Evolutionary conservation across 2,113 vertebrate species (phyloP).

Genomic region (Cercocebus atys): DNA sequence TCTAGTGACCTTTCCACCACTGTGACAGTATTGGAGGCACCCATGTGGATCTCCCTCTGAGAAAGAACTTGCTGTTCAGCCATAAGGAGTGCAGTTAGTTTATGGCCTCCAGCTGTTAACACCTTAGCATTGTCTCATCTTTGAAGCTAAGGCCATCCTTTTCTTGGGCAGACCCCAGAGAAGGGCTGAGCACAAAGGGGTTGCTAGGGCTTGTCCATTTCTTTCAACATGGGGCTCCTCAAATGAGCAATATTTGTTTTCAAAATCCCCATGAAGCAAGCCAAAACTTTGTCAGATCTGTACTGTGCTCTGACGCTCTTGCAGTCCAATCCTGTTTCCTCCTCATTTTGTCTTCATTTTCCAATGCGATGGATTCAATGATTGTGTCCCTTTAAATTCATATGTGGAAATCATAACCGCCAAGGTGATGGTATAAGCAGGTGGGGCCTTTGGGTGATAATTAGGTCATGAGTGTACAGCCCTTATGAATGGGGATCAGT

Average conservation of each 20-base stretch:
- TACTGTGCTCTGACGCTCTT: not conserved
- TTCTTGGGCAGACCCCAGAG: not conserved
- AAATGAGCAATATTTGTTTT: constrained; percentile 18
- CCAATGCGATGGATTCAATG: not conserved
- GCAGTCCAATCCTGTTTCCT: not conserved
- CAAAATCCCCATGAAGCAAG: not conserved
- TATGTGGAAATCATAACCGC: not conserved
- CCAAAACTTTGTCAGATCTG: constrained; percentile 18
- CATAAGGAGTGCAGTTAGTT: not conserved
- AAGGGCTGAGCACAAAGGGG: not conserved
- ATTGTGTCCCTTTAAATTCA: not conserved
- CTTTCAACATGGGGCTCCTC: not conserved
- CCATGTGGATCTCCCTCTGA: not conserved
- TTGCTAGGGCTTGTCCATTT: not conserved
- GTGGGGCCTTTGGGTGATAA: not conserved
- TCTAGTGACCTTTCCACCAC: not conserved
- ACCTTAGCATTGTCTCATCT: not conserved
- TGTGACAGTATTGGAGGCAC: not conserved
- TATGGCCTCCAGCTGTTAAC: not conserved
- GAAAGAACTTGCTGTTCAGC: not conserved
- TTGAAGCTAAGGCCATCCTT: not conserved
- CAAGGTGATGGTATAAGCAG: not conserved
- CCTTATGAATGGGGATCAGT: not conserved
- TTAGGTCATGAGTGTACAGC: not conserved
- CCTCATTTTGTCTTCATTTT: not conserved